Percentiles rank a stretch among this genome's conserved stretches.
These are phyloP conservation scores for Ptilorrhoa leucosticta DNA, from an alignment of 2,113 vertebrate genomes.

Conservation along the genomic window DNA sequence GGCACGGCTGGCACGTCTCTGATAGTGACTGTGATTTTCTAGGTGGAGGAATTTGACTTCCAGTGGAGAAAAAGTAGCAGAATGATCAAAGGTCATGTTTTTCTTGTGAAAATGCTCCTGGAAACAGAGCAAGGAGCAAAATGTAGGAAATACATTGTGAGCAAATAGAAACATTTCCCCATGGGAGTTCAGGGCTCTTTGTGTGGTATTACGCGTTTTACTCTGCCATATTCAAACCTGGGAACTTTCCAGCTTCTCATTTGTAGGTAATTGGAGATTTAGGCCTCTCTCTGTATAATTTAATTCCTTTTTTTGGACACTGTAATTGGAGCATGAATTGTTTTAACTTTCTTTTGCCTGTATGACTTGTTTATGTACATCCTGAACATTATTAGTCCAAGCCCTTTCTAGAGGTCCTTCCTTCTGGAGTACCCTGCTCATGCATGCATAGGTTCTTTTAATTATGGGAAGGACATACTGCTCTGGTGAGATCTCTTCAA, in stretches of 20 bases:
- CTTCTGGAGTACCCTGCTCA: neutral
- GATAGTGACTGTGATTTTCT: neutral
- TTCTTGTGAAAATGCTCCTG: neutral
- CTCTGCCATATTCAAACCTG: neutral
- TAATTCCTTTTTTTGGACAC: neutral
- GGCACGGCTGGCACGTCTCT: neutral
- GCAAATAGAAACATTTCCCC: neutral
- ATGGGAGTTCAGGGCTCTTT: neutral
- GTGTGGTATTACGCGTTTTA: neutral
- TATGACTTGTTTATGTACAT: neutral
- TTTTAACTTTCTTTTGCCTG: neutral
- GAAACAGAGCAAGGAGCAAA: neutral
- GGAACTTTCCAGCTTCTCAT: conserved; percentile 18
- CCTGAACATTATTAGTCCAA: neutral
- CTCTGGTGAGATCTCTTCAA: neutral
- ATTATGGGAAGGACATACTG: neutral
- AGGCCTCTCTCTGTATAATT: neutral
- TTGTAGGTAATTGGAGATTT: conserved; percentile 12
- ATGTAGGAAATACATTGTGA: neutral
- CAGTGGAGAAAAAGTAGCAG: neutral
- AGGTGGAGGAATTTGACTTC: neutral
- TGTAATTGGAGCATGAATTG: neutral
- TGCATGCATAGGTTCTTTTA: neutral
- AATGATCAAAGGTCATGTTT: neutral
- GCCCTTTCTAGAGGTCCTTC: neutral